A percentile compares a stretch with the other conserved stretches of the same genome.
Conservation (phyloP, 2,113 vertebrate species). For the Crotalus helleri region DNA sequence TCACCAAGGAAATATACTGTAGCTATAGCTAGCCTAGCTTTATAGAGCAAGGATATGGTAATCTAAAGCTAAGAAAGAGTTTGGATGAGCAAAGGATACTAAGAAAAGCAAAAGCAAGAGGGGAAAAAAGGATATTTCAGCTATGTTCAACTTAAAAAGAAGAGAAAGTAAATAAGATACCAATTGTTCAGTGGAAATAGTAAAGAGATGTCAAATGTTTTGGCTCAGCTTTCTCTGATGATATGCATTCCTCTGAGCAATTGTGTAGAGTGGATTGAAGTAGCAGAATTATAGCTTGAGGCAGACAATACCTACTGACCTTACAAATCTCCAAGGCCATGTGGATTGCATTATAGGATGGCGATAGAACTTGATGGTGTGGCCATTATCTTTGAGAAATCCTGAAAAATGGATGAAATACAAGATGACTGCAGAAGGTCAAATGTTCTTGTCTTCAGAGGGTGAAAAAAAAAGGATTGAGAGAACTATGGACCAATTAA, state of each 20-base stretch:
- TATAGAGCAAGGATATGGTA: not conserved
- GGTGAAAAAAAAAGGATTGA: not conserved
- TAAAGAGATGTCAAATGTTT: not conserved
- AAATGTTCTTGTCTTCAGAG: not conserved
- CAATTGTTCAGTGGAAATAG: not conserved
- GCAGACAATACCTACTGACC: not conserved
- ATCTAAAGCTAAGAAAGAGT: not conserved
- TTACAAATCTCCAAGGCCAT: not conserved
- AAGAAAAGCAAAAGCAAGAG: not conserved
- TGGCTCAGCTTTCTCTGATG: not conserved
- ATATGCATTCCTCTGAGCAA: not conserved
- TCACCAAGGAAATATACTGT: not conserved
- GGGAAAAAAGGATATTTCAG: not conserved
- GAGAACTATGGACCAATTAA: not conserved
- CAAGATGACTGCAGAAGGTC: not conserved
- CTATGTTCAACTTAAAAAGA: not conserved
- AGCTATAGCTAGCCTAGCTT: not conserved
- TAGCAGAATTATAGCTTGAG: not conserved
- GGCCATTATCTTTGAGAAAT: not conserved
- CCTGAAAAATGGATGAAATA: not conserved
- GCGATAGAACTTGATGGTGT: not conserved
- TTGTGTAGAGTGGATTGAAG: not conserved
- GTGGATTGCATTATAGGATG: not conserved
- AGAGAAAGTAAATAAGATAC: not conserved
- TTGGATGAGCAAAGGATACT: not conserved